These are phyloP conservation scores for Mycetomoellerius zeteki DNA, from an alignment of 1,140 invertebrate genomes.

Conservation along the genomic window DNA sequence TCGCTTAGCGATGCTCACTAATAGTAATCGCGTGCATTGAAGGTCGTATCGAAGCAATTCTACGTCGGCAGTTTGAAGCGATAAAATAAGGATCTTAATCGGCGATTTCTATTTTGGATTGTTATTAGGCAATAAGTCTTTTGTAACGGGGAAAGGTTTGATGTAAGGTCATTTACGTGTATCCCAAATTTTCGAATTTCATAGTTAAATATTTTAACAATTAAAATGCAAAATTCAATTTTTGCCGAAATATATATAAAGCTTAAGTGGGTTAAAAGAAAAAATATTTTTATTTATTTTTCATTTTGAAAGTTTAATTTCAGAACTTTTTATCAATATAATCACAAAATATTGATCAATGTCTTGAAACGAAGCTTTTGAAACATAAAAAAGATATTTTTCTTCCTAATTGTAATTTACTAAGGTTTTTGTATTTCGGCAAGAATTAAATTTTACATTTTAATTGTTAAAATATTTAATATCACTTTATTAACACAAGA, in stretches of 20 bases:
- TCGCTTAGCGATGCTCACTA: slow-evolving; percentile 33
- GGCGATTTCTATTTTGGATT: slow-evolving; percentile 7
- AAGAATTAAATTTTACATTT: no score
- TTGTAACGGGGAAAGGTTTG: not conserved
- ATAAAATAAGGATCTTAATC: slow-evolving; percentile 7
- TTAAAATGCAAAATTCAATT: slow-evolving; percentile 7
- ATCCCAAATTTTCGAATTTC: not conserved
- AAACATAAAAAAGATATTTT: no score
- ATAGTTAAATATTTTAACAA: slow-evolving; percentile 4
- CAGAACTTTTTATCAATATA: not conserved
- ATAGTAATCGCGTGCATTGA: slow-evolving; percentile 23
- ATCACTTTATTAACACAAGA: no score
- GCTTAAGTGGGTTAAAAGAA: not conserved
- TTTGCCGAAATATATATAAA: not conserved
- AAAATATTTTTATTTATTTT: not conserved
- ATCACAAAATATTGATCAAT: not conserved
- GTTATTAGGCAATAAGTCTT: not conserved
- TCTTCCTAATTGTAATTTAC: no score
- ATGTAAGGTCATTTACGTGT: not conserved
- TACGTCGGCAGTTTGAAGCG: not conserved
- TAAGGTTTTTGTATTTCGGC: no score
- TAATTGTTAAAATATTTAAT: no score
- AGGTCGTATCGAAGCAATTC: slow-evolving; percentile 23
- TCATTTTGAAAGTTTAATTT: slow-evolving; percentile 6
- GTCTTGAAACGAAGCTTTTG: no score